Evolutionary conservation across 2,797 vertebrate species (phyloP), one percentile per base, ranked within the genome.

Genomic region (Geotria australis): DNA sequence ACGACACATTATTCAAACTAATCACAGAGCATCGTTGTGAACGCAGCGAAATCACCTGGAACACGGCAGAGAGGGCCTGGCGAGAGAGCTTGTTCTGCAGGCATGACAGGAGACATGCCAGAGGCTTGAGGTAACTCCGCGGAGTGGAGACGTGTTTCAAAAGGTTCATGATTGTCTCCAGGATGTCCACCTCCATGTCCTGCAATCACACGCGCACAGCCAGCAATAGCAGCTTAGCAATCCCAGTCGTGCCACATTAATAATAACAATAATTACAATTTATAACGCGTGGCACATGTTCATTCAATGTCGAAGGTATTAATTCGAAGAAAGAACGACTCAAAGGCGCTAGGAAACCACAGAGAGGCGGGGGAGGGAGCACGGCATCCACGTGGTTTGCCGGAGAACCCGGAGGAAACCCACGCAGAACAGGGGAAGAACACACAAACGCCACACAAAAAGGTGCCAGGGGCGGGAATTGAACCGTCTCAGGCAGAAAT

Each of bases 131-230:
- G 70, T 93, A 96, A 56, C 58, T 62, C 0, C 69, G 51, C 3
- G 84, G 74, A 48, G 77, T 70, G 57, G 64, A 64, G 62, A 83
- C 85, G 59, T 77, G 83, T 11, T 67, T 76, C 64, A 98, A 68
- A 59, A 98, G 70, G 66, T 96, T 95, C 69, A 85, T 80, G 7
- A 86, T 65, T 1, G 85, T 96, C 65, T 80, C 74, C 64, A 96
- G 68, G 66, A 93, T 80, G 64, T 94, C 84, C 47, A 83, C 65
- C 69, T 88, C 80, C 1, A 79, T 83, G 66, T 80, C 80, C 91
- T 95, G 65, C 56, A 68, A 65, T 38, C 24, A 38, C 24, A 38
- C 38, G 24, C 4, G 64, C 4, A 58, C 14, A 61, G 10, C n/a
- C 46, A 58, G 10, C 10, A 3, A 58, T 46, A 58, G 49, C 24